Conservation (phyloP, 2,113 vertebrate species). For the Ptilonorhynchus violaceus region DNA sequence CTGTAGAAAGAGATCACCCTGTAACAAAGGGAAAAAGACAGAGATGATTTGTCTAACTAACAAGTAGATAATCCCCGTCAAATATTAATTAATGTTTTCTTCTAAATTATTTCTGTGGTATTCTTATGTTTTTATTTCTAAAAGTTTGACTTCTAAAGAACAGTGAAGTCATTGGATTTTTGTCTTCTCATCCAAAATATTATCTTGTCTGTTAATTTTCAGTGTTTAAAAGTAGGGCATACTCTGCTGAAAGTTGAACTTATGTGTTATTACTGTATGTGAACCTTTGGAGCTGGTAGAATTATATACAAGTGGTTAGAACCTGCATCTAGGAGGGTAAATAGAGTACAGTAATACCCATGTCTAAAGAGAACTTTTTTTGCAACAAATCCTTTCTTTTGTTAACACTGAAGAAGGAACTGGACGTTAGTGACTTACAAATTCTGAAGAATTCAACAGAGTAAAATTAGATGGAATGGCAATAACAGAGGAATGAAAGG, state of each 20-base stretch:
- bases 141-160: neutral
- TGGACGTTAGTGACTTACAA: neutral
- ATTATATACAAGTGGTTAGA: neutral
- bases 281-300: neutral
- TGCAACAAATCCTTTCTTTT: neutral
- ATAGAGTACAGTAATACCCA: neutral
- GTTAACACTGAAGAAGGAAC: neutral
- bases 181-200: neutral
- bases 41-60: neutral
- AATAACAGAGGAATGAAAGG: neutral
- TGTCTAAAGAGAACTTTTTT: neutral
- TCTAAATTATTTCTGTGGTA: neutral
- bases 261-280: accelerated
- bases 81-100: neutral
- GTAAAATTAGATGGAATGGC: neutral
- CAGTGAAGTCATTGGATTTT: neutral
- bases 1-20: neutral
- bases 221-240: neutral
- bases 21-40: neutral
- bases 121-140: neutral
- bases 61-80: neutral
- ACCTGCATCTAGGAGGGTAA: neutral
- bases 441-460: neutral
- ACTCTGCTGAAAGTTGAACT: neutral
- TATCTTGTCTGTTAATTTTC: neutral